Conservation (phyloP, 1,140 invertebrate genomes). For the Liolophura sinensis region DNA sequence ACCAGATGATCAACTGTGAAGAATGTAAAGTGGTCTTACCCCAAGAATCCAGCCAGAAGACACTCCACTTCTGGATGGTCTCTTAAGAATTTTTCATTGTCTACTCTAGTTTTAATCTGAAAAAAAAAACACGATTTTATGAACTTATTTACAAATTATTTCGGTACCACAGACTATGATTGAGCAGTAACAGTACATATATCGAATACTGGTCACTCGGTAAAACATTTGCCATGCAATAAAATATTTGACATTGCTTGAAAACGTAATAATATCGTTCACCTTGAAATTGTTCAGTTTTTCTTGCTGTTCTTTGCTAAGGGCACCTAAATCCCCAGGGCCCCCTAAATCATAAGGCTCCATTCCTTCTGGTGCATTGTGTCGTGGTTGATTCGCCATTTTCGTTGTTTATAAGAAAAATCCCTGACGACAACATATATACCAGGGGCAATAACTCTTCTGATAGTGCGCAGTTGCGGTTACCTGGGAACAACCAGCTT, state of each 20-base stretch:
- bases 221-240: background rate
- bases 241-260: background rate
- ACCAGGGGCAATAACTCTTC: too few species aligned
- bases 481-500: too few species aligned
- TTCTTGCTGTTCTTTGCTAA: conserved; percentile 50
- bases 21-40: conserved; percentile 28
- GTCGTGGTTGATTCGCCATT: conserved; percentile 51
- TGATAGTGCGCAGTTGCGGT: too few species aligned
- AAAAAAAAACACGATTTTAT: conserved; percentile 14
- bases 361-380: conserved; percentile 48
- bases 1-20: too few species aligned
- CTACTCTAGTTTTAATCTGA: conserved; percentile 48
- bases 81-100: conserved; percentile 52
- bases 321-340: conserved; percentile 41
- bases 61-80: conserved; percentile 57
- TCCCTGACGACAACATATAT: too few species aligned
- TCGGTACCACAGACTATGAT: background rate
- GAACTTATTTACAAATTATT: background rate
- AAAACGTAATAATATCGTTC: background rate
- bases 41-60: conserved; percentile 48
- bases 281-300: conserved; percentile 54
- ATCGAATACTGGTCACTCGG: background rate
- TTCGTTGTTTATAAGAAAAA: conserved; percentile 5
- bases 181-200: background rate
- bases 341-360: conserved; percentile 52